These are phyloP conservation scores for Anolis carolinensis DNA, from an alignment of 2,113 vertebrate genomes.

Conservation along the genomic window DNA sequence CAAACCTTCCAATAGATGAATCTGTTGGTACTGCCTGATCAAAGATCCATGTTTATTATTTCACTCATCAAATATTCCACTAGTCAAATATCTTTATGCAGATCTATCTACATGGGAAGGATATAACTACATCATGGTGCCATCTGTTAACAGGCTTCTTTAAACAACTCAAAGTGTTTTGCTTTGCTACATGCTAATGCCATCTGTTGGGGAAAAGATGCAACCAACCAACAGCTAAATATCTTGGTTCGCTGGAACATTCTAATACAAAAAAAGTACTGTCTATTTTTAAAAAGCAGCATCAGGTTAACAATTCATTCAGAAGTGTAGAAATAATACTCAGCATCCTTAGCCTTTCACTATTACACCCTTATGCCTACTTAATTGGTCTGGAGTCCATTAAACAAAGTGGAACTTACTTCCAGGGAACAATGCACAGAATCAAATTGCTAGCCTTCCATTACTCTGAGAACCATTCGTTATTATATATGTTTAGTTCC, in stretches of 20 bases:
- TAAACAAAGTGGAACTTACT: not conserved
- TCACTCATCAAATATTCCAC: slow-evolving; percentile 25
- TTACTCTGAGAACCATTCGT: not conserved
- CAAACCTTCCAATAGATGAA: not conserved
- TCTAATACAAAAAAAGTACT: not conserved
- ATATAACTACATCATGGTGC: slow-evolving; percentile 29
- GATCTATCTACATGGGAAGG: slow-evolving; percentile 22
- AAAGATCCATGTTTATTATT: slow-evolving; percentile 20
- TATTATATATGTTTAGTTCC: not conserved
- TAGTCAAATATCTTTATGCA: slow-evolving; percentile 15
- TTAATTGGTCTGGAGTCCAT: not conserved
- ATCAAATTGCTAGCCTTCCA: not conserved
- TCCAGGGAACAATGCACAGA: not conserved
- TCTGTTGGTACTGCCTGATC: slow-evolving; percentile 2
- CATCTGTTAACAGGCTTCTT: slow-evolving; percentile 28
- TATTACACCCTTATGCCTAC: not conserved
- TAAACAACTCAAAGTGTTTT: slow-evolving; percentile 35
- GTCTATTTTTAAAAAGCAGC: not conserved
- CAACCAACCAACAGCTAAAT: slow-evolving; percentile 17
- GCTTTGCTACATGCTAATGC: slow-evolving; percentile 37
- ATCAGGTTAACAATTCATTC: not conserved
- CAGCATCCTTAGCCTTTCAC: not conserved
- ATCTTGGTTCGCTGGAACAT: slow-evolving; percentile 21
- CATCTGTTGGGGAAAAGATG: slow-evolving; percentile 39
- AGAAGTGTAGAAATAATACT: not conserved